Evolutionary conservation across 2,797 vertebrate genomes (phyloP).

Genomic region (Orientallactaga sibirica): DNA sequence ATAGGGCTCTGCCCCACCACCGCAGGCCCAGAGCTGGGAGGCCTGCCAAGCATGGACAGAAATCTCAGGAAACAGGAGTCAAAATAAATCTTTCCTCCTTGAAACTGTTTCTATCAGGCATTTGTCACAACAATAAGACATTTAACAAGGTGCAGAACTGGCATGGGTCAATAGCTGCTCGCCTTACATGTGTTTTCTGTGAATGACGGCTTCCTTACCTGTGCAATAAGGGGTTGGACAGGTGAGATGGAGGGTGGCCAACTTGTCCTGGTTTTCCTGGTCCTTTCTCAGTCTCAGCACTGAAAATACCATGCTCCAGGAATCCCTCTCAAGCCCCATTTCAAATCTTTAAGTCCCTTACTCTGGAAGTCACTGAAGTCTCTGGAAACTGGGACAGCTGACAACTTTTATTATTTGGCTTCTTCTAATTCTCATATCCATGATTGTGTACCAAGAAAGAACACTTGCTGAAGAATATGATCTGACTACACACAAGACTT

Average conservation of each 20-base stretch:
- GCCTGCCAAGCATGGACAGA: background rate
- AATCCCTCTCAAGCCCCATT: background rate
- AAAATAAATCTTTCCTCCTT: background rate
- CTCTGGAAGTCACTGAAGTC: background rate
- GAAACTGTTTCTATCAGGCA: background rate
- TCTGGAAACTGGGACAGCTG: background rate
- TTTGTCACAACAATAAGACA: background rate
- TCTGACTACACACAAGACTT: background rate
- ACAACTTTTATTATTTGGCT: background rate
- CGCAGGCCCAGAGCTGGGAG: background rate
- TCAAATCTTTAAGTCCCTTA: background rate
- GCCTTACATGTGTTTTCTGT: background rate
- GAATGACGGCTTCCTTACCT: background rate
- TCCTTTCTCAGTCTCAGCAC: background rate
- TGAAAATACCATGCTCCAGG: background rate
- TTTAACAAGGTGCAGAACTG: background rate
- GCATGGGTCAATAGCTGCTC: background rate
- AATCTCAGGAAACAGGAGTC: background rate
- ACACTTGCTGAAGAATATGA: background rate
- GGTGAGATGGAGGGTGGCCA: background rate
- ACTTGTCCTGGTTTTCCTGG: background rate
- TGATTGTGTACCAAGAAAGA: background rate
- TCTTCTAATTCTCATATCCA: background rate
- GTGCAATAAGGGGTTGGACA: background rate
- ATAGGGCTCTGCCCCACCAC: background rate